These are phyloP conservation scores for Scaptomyza caliginosa DNA, from an alignment of 2,888 invertebrate species.

Conservation along the genomic window DNA sequence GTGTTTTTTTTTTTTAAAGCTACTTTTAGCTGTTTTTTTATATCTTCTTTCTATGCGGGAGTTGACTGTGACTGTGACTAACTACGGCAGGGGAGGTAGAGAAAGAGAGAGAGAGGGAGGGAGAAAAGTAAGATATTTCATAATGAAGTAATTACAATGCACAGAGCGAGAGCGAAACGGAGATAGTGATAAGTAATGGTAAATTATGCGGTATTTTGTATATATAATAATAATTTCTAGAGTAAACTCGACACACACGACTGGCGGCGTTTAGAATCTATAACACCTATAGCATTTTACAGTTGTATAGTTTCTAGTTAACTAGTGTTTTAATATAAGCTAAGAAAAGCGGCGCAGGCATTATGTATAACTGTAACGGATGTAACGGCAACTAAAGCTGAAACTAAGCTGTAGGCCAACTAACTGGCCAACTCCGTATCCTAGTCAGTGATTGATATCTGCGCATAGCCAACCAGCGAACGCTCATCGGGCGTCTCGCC, in stretches of 20 bases:
- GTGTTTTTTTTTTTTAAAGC: constrained; percentile 40
- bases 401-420: constrained; percentile 22
- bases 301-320: constrained; percentile 32
- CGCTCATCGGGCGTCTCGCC: constrained; percentile 96
- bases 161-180: constrained; percentile 30
- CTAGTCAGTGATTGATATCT: constrained; percentile 96
- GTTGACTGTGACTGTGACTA: constrained; percentile 39
- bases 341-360: constrained; percentile 64
- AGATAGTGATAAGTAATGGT: neutral
- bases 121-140: neutral
- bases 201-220: constrained; percentile 12
- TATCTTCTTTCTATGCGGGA: neutral
- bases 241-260: constrained; percentile 31
- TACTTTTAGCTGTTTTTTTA: constrained; percentile 36
- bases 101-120: constrained; percentile 22
- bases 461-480: constrained; percentile 97
- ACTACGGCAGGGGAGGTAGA: constrained; percentile 27
- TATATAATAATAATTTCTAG: constrained; percentile 29
- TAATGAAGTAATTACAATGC: constrained; percentile 72
- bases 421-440: constrained; percentile 49
- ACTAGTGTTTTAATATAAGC: constrained; percentile 53
- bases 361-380: constrained; percentile 20
- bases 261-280: constrained; percentile 54
- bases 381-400: constrained; percentile 1
- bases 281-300: constrained; percentile 38